Percentiles rank a stretch among this genome's conserved stretches.
Conservation (phyloP, 2,888 invertebrate genomes). For the Gymnosoma rotundatum region DNA sequence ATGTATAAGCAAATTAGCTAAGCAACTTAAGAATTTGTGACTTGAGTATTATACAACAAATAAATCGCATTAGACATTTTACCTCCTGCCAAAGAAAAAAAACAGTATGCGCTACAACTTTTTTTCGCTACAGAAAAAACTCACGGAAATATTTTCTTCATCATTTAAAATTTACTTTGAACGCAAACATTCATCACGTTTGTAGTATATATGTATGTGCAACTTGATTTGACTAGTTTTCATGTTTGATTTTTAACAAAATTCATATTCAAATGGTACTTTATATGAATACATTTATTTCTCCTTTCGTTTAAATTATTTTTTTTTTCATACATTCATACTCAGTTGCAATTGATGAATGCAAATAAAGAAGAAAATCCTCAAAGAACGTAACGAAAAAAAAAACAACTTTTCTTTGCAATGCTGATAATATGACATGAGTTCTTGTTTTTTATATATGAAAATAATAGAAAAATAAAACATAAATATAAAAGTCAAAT, state of each 20-base stretch:
- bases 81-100: too few relatives aligned
- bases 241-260: conserved; percentile 54
- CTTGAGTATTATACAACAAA: too few relatives aligned
- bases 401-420: not conserved
- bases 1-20: too few relatives aligned
- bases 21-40: too few relatives aligned
- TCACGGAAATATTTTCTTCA: not conserved
- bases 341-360: conserved; percentile 40
- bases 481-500: conserved; percentile 9
- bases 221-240: conserved; percentile 55
- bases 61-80: too few relatives aligned
- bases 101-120: not conserved
- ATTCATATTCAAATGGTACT: conserved; percentile 44
- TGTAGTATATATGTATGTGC: conserved; percentile 4
- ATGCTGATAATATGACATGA: conserved; percentile 47
- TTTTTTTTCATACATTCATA: conserved; percentile 24
- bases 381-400: conserved; percentile 28
- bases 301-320: conserved; percentile 5
- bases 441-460: conserved; percentile 19
- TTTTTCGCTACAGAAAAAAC: not conserved
- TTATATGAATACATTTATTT: conserved; percentile 49
- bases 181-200: conserved; percentile 53
- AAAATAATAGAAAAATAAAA: not conserved
- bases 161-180: conserved; percentile 28
- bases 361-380: conserved; percentile 43